A percentile compares a stretch with the other conserved stretches of the same genome.
Evolutionary conservation across 1,140 invertebrate genomes (phyloP).

Genomic region (Octopus sinensis): DNA sequence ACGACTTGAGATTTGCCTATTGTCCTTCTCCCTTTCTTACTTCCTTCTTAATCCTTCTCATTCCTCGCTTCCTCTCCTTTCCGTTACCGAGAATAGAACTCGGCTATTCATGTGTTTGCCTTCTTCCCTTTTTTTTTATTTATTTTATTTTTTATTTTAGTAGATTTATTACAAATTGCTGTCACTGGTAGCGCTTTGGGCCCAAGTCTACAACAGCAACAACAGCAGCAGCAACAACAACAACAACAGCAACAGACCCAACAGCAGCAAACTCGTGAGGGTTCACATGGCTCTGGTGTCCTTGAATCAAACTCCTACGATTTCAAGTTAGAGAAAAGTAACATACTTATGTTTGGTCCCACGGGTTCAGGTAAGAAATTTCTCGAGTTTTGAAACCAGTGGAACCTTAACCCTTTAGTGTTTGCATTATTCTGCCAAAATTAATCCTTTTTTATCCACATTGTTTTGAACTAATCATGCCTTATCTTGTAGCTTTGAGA

Average conservation of each 20-base stretch:
- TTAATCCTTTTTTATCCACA: too few relatives aligned
- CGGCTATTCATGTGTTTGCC: conserved; percentile 2
- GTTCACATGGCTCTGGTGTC: conserved; percentile 64
- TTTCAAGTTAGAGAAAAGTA: conserved; percentile 92
- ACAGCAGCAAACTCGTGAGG: background rate
- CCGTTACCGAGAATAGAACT: too few relatives aligned
- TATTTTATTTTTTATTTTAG: conserved; percentile 13
- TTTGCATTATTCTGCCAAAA: background rate
- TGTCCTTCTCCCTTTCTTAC: conserved; percentile 12
- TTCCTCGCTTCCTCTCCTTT: background rate
- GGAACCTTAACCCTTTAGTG: background rate
- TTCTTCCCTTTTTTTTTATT: conserved; percentile 5
- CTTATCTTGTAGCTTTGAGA: too few relatives aligned
- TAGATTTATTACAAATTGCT: conserved; percentile 10
- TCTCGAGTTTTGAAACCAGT: background rate
- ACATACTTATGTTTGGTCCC: conserved; percentile 93
- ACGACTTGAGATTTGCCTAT: too few relatives aligned
- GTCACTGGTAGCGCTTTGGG: conserved; percentile 6
- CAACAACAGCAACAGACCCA: background rate
- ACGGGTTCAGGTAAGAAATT: conserved; percentile 80
- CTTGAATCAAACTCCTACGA: conserved; percentile 81
- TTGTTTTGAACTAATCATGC: too few relatives aligned
- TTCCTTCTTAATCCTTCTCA: conserved; percentile 9
- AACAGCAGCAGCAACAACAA: conserved; percentile 8
- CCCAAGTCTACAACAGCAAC: background rate